Conservation (phyloP, 2,113 vertebrate species). For the Nothobranchius furzeri region DNA sequence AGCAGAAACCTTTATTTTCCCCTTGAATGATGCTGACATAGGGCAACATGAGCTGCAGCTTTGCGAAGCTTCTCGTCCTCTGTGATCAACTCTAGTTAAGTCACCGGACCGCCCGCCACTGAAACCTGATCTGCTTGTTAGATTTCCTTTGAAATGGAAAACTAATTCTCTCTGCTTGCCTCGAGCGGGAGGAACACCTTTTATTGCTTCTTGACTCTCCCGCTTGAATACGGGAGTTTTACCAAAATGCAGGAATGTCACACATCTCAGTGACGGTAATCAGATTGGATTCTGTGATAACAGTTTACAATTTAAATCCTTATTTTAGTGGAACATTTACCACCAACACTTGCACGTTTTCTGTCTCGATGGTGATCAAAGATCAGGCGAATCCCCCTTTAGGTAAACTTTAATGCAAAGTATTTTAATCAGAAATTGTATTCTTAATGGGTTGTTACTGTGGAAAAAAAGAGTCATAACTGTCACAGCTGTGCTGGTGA, state of each 20-base stretch:
- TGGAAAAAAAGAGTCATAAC: slow-evolving; percentile 20
- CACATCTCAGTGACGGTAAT: slow-evolving; percentile 54
- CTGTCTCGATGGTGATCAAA: slow-evolving; percentile 25
- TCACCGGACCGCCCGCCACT: slow-evolving; percentile 48
- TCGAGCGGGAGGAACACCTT: slow-evolving; percentile 52
- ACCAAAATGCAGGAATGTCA: slow-evolving; percentile 53
- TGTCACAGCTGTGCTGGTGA: slow-evolving; percentile 14
- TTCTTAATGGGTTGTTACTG: slow-evolving; percentile 13
- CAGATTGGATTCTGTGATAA: slow-evolving; percentile 57
- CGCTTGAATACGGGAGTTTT: slow-evolving; percentile 47
- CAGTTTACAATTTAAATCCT: slow-evolving; percentile 54
- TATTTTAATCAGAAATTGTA: slow-evolving; percentile 32
- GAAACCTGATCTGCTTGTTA: slow-evolving; percentile 61
- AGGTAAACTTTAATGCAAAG: slow-evolving; percentile 23
- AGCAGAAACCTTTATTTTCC: slow-evolving; percentile 55
- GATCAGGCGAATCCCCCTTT: slow-evolving; percentile 34
- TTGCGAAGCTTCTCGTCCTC: slow-evolving; percentile 52
- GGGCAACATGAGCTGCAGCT: slow-evolving; percentile 67
- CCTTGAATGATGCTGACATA: slow-evolving; percentile 51
- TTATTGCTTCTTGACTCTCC: slow-evolving; percentile 42
- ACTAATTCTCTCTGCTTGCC: slow-evolving; percentile 58
- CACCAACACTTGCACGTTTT: slow-evolving; percentile 37
- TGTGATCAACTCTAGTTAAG: slow-evolving; percentile 66
- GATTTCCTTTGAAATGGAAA: slow-evolving; percentile 69
- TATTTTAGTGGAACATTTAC: slow-evolving; percentile 46